Evolutionary conservation across 2,888 invertebrate genomes (phyloP), one percentile per base, ranked within the genome.

Genomic region (Diploptera punctata): DNA sequence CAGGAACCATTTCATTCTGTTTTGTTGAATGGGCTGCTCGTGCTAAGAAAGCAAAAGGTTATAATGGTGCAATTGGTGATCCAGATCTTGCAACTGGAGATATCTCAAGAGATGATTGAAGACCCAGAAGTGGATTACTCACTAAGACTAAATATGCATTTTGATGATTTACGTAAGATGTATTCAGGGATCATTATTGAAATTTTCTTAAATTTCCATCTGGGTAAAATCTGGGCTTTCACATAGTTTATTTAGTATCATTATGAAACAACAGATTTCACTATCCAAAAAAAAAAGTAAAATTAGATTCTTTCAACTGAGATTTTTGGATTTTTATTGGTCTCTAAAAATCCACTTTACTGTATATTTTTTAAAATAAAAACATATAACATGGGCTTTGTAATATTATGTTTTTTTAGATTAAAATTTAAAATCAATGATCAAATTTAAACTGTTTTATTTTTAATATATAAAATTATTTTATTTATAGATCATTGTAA

Each of bases 1-100:
- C 92, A 9, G 95, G 95, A 65, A 93, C 94, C 0, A 84, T 87
- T 0, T 83, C 91, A 2, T 96, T 95, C 83, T 93, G 93, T 77
- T 81, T 88, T 69, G 93, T 95, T 4, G 95, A 95, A 81, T 90
- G 82, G 77, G 73, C 67, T 13, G 74, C 77, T 2, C 18, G 52
- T n/a, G 43, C 70, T 5, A 70, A 70, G 33, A 70, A 33, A 24
- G 19, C 62, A 18, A 49, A 52, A 19, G 49, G 70, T 33, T 62
- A 52, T n/a, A 62, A 70, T 52, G 52, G 62, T 3, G 49, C 65
- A 4, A 65, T 62, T 52, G 70, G 24, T 49, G 70, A 70, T 10
- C 65, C 70, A 38, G 61, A 61, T n/a, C 26, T 57, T n/a, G 26
- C 38, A 3, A 57, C n/a, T 57, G 54, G 68, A 29, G 21, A 47